Percentiles rank a stretch among this genome's conserved stretches.
These are phyloP conservation scores for Telenomus remus DNA, from an alignment of 1,140 invertebrate species.

Conservation along the genomic window DNA sequence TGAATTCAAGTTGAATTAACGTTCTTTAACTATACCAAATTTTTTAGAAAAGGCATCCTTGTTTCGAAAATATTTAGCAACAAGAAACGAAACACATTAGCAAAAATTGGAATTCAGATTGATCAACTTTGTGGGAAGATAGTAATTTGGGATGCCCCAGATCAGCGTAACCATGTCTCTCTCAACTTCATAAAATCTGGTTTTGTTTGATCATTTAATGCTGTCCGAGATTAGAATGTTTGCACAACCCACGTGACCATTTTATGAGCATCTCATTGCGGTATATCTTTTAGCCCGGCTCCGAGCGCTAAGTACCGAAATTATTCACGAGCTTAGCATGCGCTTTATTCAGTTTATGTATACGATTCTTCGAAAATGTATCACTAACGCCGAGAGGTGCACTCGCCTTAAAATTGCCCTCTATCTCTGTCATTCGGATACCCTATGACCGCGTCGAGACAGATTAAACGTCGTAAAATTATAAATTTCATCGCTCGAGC, in stretches of 20 bases:
- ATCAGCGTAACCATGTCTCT: too few species aligned
- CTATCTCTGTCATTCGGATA: constrained; percentile 36
- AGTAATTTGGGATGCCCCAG: too few species aligned
- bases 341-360: constrained; percentile 52
- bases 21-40: too few species aligned
- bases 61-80: too few species aligned
- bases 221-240: constrained; percentile 46
- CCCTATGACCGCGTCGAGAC: constrained; percentile 36
- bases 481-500: constrained; percentile 65
- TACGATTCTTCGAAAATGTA: constrained; percentile 45
- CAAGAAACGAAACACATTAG: too few species aligned
- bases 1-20: too few species aligned
- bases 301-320: constrained; percentile 43
- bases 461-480: constrained; percentile 68
- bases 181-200: constrained; percentile 4
- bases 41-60: too few species aligned
- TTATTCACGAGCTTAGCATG: constrained; percentile 49
- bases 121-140: too few species aligned
- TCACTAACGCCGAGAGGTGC: constrained; percentile 32
- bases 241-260: constrained; percentile 25
- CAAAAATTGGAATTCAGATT: too few species aligned
- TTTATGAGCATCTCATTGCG: constrained; percentile 48
- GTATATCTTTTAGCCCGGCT: constrained; percentile 34
- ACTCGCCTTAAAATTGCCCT: constrained; percentile 35
- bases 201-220: constrained; percentile 25